Percentiles rank a stretch among this genome's conserved stretches.
Evolutionary conservation across 2,888 invertebrate species (phyloP).

Genomic region (Tenthredo livida): DNA sequence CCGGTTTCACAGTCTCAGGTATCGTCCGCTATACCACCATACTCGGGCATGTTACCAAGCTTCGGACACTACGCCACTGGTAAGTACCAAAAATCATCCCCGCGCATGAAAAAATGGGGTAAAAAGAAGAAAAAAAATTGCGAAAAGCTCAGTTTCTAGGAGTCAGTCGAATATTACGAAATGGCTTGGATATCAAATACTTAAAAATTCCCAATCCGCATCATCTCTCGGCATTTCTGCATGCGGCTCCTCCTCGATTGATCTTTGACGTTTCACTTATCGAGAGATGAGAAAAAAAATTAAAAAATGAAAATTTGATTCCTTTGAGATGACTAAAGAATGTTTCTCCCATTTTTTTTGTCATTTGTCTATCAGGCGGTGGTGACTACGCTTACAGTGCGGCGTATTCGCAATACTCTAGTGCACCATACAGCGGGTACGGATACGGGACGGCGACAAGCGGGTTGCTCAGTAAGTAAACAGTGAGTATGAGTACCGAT

Average conservation of each 20-base stretch:
- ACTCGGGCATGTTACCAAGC: slow-evolving; percentile 85
- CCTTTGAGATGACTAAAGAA: background rate
- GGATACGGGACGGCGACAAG: slow-evolving; percentile 84
- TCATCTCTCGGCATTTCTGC: background rate
- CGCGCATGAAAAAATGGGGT: background rate
- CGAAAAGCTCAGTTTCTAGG: background rate
- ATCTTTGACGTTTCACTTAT: background rate
- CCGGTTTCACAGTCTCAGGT: slow-evolving; percentile 79
- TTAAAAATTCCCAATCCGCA: background rate
- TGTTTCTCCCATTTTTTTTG: slow-evolving; percentile 43
- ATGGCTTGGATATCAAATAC: background rate
- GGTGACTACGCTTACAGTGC: slow-evolving; percentile 88
- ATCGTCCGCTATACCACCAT: slow-evolving; percentile 79
- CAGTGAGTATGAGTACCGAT: slow-evolving; percentile 82
- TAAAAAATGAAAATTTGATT: background rate
- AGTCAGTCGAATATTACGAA: too few relatives aligned
- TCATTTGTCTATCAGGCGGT: slow-evolving; percentile 79
- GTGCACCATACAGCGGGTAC: slow-evolving; percentile 85
- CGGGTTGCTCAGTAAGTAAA: slow-evolving; percentile 86
- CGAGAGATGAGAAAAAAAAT: too few relatives aligned
- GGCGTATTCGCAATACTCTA: slow-evolving; percentile 88
- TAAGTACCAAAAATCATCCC: slow-evolving; percentile 73
- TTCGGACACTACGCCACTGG: slow-evolving; percentile 86
- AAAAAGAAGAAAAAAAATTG: background rate
- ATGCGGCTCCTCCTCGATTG: background rate